Evolutionary conservation across 2,113 vertebrate species (phyloP).

Genomic region (Strigops habroptila): DNA sequence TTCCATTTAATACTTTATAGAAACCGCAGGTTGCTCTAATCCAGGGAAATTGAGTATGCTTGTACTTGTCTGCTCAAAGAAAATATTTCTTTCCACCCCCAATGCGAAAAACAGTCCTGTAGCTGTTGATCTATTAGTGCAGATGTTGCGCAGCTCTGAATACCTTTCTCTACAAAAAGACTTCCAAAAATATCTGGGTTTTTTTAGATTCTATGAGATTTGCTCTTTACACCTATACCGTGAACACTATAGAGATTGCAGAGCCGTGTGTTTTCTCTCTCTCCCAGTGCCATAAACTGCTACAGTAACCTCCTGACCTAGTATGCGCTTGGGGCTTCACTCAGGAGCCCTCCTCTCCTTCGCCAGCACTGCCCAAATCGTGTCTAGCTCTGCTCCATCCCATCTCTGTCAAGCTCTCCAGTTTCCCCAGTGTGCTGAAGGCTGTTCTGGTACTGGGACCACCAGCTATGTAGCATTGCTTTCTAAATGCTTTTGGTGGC

Average conservation of each 20-base stretch:
- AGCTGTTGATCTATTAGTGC: neutral
- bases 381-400: neutral
- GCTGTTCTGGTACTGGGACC: neutral
- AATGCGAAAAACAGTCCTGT: neutral
- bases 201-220: neutral
- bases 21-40: slow-evolving; percentile 11
- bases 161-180: neutral
- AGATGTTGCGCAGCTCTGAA: neutral
- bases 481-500: neutral
- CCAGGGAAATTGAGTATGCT: neutral
- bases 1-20: slow-evolving; percentile 31
- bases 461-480: neutral
- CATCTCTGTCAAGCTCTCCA: neutral
- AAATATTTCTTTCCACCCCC: neutral
- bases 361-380: neutral
- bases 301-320: neutral
- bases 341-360: neutral
- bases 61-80: neutral
- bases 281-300: neutral
- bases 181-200: neutral
- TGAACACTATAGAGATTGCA: neutral
- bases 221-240: neutral
- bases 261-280: neutral
- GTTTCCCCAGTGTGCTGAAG: neutral
- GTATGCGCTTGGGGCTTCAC: neutral